Evolutionary conservation across 2,888 invertebrate species (phyloP).

Genomic region (Brachycybe producta): DNA sequence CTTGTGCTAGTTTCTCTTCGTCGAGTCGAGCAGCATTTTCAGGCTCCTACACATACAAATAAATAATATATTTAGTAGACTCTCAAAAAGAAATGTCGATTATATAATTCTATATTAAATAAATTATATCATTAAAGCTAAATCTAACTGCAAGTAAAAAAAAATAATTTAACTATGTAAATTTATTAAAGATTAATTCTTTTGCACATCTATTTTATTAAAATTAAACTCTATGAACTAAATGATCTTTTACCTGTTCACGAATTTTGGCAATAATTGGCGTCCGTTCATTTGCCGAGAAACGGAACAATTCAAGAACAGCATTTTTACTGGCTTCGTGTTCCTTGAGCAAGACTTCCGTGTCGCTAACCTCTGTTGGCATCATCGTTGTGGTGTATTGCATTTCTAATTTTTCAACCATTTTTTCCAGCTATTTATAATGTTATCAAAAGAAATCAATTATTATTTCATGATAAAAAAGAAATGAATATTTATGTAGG

Average conservation of each 20-base stretch:
- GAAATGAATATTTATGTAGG: background rate
- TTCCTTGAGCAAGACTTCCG: slow-evolving; percentile 44
- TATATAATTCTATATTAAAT: too few relatives aligned
- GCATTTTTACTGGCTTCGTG: slow-evolving; percentile 51
- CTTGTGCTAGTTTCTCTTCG: slow-evolving; percentile 49
- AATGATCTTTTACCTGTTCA: slow-evolving; percentile 40
- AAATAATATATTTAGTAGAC: background rate
- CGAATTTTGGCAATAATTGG: slow-evolving; percentile 52
- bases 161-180: too few relatives aligned
- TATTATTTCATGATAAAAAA: background rate
- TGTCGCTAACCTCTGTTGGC: slow-evolving; percentile 38
- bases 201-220: too few relatives aligned
- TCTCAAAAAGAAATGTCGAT: too few relatives aligned
- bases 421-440: slow-evolving; percentile 42
- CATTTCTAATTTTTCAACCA: slow-evolving; percentile 44
- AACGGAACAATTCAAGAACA: slow-evolving; percentile 51
- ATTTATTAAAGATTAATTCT: too few relatives aligned
- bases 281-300: slow-evolving; percentile 52
- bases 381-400: slow-evolving; percentile 34
- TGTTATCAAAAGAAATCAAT: background rate
- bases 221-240: too few relatives aligned
- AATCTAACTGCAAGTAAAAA: too few relatives aligned
- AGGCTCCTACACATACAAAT: slow-evolving; percentile 42
- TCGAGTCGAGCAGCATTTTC: slow-evolving; percentile 51
- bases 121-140: too few relatives aligned